phyloP scores from a whole-genome alignment of 53 echinoderm and acorn worm species.

The Mesocentrotus franciscanus region DNA sequence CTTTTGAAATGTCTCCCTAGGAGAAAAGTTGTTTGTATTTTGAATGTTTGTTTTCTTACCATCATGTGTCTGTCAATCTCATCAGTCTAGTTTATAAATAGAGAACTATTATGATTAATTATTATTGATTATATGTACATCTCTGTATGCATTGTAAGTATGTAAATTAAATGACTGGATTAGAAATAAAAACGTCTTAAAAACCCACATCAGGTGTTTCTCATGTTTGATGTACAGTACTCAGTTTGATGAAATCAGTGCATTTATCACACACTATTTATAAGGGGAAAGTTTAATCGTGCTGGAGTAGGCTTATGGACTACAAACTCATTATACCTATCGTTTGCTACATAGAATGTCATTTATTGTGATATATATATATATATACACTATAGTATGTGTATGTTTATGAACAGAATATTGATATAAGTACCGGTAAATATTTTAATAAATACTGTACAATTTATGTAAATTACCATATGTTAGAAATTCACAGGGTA shows the following conservation, averaged over 20 bases:
- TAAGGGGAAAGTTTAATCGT: too few species aligned
- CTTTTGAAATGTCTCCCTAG: conserved; percentile 41
- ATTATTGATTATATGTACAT: conserved; percentile 63
- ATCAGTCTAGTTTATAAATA: conserved; percentile 27
- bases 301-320: too few species aligned
- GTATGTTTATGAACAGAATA: too few species aligned
- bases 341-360: too few species aligned
- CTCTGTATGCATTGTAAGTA: conserved; percentile 57
- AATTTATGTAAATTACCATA: too few species aligned
- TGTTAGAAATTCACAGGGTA: too few species aligned
- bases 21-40: conserved; percentile 43
- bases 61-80: background rate
- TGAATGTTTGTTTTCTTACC: conserved; percentile 41
- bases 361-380: too few species aligned
- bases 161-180: conserved; percentile 48
- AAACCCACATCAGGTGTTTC: background rate
- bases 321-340: too few species aligned
- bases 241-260: background rate
- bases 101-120: conserved; percentile 60
- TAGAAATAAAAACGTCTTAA: conserved; percentile 55
- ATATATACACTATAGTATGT: too few species aligned
- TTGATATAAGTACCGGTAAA: too few species aligned
- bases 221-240: background rate
- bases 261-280: too few species aligned
- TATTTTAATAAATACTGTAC: too few species aligned